Base-by-base conservation (phyloP, 2,113 vertebrate genomes). In the Microcebus jonahi region DNA sequence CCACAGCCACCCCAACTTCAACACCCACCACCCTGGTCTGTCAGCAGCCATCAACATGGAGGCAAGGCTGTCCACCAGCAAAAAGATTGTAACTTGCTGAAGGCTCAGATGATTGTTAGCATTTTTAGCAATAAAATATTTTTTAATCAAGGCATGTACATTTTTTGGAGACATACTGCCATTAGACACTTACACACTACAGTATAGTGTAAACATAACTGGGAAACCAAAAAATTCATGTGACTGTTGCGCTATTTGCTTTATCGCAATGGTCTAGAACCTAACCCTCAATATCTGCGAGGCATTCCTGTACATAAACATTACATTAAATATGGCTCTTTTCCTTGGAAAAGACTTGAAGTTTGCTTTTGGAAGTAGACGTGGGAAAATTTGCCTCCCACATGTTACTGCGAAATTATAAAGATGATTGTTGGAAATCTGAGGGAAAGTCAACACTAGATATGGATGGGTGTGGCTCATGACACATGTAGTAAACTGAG, bases 341-440 rank as follows among this genome's bases (percentile, higher is more conserved):
- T 75, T 45, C 39, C 71, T 75, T 45, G 25, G 39, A 45, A 75
- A 45, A 45, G 25, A 27, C 27, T 27, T 75, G 42, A 82, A 67
- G 31, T 96, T 94, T 75, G 65, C 50, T 75, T 95, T 68, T 88
- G 63, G 48, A 73, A 96, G 48, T 87, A 82, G 77, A 61, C 10
- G 1, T 39, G 34, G 31, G 36, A 65, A 70, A 29, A 12, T 42
- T 92, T 95, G 67, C 70, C 31, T 27, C 36, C 88, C 68, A 2
- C 50, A 63, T 88, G 20, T 91, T 76, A 88, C 39, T 42, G 39
- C 65, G 50, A 75, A 90, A 13, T 88, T 31, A 14, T 8, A 84
- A 87, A 61, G 68, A 67, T 27, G 31, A 23, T 82, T 17, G 71
- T 75, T 75, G 25, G 65, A 79, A 75, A 80, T 88, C 50, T 89